Conservation (phyloP, 35 echinoderm and acorn worm genomes). For the Lytechinus variegatus region DNA sequence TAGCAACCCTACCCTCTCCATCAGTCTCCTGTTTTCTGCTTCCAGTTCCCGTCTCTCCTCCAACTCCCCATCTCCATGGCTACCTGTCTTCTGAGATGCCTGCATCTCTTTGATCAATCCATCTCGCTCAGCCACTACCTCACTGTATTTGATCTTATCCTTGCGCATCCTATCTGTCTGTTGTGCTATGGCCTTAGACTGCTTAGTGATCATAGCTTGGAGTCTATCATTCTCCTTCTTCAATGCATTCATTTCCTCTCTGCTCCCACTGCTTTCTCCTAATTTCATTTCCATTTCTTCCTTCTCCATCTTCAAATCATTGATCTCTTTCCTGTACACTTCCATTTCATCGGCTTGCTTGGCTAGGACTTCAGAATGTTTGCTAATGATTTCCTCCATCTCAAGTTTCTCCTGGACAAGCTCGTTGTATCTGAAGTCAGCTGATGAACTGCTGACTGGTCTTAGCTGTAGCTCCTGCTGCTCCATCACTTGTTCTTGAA, state of each 20-base stretch:
- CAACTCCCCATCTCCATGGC: constrained; percentile 30
- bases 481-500: constrained; percentile 51
- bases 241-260: constrained; percentile 57
- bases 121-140: constrained; percentile 68
- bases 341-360: constrained; percentile 54
- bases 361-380: constrained; percentile 50
- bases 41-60: constrained; percentile 56
- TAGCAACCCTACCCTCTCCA: constrained; percentile 46
- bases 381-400: constrained; percentile 63
- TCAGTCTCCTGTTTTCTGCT: constrained; percentile 58
- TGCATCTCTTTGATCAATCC: constrained; percentile 44
- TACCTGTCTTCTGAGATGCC: constrained; percentile 1
- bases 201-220: constrained; percentile 69
- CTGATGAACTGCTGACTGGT: constrained; percentile 53
- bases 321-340: constrained; percentile 21
- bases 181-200: constrained; percentile 86
- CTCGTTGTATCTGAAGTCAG: constrained; percentile 52
- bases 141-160: constrained; percentile 74
- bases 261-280: constrained; percentile 11
- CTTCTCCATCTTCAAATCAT: constrained; percentile 6
- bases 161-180: constrained; percentile 70
- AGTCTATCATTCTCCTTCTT: constrained; percentile 55
- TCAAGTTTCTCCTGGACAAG: constrained; percentile 67
- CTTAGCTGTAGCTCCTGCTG: constrained; percentile 55
- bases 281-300: constrained; percentile 47